Conservation (phyloP, 2,113 vertebrate genomes). For the Sinocyclocheilus grahami region DNA sequence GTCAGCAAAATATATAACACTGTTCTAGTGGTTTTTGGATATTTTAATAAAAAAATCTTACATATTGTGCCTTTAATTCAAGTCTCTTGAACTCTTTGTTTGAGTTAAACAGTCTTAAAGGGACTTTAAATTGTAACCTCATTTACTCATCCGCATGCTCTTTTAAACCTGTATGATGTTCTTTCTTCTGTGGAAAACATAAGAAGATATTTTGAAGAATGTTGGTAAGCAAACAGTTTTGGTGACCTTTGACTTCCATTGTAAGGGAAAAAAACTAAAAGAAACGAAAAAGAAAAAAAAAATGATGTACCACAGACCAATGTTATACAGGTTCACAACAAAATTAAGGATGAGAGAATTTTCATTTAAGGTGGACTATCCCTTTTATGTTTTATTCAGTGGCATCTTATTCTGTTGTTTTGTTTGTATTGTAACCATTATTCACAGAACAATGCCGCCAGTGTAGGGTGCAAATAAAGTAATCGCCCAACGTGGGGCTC, state of each 20-base stretch:
- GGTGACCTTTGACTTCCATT: neutral
- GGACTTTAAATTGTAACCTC: too few relatives aligned
- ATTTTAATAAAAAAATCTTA: too few relatives aligned
- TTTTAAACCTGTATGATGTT: too few relatives aligned
- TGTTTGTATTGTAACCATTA: neutral
- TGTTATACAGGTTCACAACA: neutral
- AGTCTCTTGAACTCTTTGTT: too few relatives aligned
- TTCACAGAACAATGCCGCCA: neutral
- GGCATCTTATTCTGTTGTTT: neutral
- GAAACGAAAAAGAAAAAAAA: too few relatives aligned
- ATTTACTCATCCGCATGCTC: too few relatives aligned
- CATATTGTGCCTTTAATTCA: neutral
- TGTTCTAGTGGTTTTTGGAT: too few relatives aligned
- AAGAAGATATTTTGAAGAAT: too few relatives aligned
- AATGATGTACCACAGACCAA: neutral
- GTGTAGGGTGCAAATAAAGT: neutral
- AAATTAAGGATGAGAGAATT: neutral
- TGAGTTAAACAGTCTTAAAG: too few relatives aligned
- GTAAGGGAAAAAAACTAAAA: neutral
- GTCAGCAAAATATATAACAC: too few relatives aligned
- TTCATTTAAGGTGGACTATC: neutral
- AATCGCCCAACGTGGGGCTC: constrained; percentile 37
- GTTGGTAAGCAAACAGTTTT: neutral
- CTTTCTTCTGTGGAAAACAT: too few relatives aligned
- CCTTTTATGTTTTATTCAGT: neutral